Evolutionary conservation across 2,113 vertebrate genomes (phyloP), one percentile per base, ranked within the genome.

Genomic region (Nansenia antarctica): DNA sequence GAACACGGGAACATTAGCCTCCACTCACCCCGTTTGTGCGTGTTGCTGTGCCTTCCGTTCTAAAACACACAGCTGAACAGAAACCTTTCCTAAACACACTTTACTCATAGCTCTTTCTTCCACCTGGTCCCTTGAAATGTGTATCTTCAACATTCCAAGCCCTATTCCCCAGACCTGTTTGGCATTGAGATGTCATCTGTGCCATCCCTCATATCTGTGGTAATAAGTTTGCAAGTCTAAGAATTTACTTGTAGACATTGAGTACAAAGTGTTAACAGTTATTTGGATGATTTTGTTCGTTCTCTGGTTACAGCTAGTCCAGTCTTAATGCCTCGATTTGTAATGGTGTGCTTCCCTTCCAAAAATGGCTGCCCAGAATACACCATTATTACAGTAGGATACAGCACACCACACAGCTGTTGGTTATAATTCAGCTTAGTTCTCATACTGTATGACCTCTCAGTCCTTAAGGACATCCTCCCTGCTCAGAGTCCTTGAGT

Each of bases 61-160:
- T 60, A 30, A n/a, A 31, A 34, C n/a, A 32, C 39, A 18, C 15
- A 11, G 27, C 22, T 18, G 1, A 54, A 22, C 9, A n/a, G 24
- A 18, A 55, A 20, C 3, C 18, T 45, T n/a, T n/a, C n/a, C n/a
- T n/a, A n/a, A n/a, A n/a, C n/a, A n/a, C n/a, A n/a, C n/a, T n/a
- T n/a, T n/a, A n/a, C n/a, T n/a, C n/a, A n/a, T n/a, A n/a, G 18
- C 42, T 55, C 32, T 66, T 65, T 79, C 61, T 73, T 67, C 37
- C 6, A 53, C 62, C 39, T 34, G 42, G 49, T 65, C 59, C 27
- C 45, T 47, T 39, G 26, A 32, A 47, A 35, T 34, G 49, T 55
- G 12, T 15, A 30, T 15, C 8, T 54, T 9, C 24, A 14, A 3
- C 53, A 5, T 15, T 58, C 9, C 29, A 7, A 2, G 5, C 18